Conservation (phyloP, 2,888 invertebrate genomes). For the Alviniconcha strummeri region DNA sequence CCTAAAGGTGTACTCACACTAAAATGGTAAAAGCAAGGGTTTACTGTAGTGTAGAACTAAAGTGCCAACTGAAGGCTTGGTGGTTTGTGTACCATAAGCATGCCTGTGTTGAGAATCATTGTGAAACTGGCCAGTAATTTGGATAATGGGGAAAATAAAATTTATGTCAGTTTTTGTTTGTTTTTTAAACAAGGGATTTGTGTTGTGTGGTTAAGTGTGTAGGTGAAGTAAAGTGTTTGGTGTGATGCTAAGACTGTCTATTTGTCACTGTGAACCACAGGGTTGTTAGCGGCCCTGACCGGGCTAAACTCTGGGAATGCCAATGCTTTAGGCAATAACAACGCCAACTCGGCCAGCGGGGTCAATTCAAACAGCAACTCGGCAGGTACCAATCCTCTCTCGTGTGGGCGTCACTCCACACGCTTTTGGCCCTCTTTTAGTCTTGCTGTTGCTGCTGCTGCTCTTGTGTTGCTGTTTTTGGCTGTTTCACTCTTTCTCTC, state of each 20-base stretch:
- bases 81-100: no score
- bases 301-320: constrained; percentile 53
- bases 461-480: constrained; percentile 12
- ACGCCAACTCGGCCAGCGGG: constrained; percentile 36
- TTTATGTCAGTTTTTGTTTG: background rate
- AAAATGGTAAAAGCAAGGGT: no score
- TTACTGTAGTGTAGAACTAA: no score
- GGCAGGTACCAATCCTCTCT: constrained; percentile 38
- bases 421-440: constrained; percentile 24
- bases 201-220: background rate
- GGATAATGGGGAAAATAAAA: no score
- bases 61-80: no score
- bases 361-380: constrained; percentile 42
- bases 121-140: no score
- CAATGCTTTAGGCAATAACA: constrained; percentile 48
- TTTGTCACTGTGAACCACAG: constrained; percentile 44
- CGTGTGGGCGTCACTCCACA: constrained; percentile 17
- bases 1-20: no score
- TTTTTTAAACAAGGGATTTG: background rate
- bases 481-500: constrained; percentile 21
- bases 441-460: constrained; percentile 28
- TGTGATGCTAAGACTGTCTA: constrained; percentile 15
- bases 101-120: no score
- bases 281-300: constrained; percentile 61
- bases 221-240: background rate